Base-by-base conservation (phyloP, 2,888 invertebrate genomes). In the Aethes cnicana region DNA sequence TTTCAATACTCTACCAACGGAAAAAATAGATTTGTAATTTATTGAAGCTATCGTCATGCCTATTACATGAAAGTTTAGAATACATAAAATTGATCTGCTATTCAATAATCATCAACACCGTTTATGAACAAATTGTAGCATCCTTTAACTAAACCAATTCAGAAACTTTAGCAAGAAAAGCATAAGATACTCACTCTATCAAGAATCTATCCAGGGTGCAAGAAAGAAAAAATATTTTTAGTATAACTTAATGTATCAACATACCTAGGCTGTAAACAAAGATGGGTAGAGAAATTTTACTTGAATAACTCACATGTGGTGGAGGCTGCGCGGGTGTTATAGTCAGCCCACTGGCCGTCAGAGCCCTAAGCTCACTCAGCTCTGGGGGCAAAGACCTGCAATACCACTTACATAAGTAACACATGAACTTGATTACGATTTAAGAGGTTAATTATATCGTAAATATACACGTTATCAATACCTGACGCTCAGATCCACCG, bases 401-500 rank as follows among this genome's bases (percentile, higher is more conserved):
- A 64, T 21, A 35, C n/a, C 37, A 23, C 44, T 25, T n/a, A 44
- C 44, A 5, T 32, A 7, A 47, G 25, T 37, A 14, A 11, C 30
- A 42, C 8, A 30, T 9, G 4, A 37, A 20, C 6, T 30, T 42
- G 28, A 36, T 48, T 53, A 53, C 48, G 42, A 57, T 37, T 48
- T 53, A 53, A 48, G 42, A 57, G 43, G 28, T 47, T 39, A 20
- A 46, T 41, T 14, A 42, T 11, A 5, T 1, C 7, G 14, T 9
- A n/a, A 26, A 25, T n/a, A 9, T 18, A 46, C 43, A 50, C 54
- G 18, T 50, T 11, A 56, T 42, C 17, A 56, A 91, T 89, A 95
- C 95, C 94, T 93, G 76, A 96, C 92, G 86, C 96, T 96, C 70
- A 97, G 92, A 91, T 97, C 96, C 70, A 97, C 96, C 63, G 96